Conservation (phyloP, 1,140 invertebrate species). For the Trypoxylus dichotomus region DNA sequence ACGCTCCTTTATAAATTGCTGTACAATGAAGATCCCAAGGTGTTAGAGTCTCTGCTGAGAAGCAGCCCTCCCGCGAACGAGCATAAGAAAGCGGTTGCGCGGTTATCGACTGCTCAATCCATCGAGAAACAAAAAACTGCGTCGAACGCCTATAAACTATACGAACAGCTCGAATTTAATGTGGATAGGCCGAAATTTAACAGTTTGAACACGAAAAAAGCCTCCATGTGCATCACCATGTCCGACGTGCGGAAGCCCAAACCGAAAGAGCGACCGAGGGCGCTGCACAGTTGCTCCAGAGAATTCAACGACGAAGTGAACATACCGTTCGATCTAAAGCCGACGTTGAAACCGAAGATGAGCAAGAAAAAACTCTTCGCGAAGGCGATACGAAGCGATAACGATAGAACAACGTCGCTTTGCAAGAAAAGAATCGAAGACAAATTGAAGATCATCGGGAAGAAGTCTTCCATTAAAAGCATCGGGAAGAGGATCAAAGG, state of each 20-base stretch:
- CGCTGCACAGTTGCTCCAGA: constrained; percentile 5
- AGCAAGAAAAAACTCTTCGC: neutral
- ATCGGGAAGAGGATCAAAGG: neutral
- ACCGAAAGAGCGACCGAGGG: neutral
- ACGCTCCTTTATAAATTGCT: constrained; percentile 39
- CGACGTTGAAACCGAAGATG: neutral
- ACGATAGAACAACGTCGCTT: neutral
- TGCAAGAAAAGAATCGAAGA: neutral
- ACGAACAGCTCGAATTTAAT: constrained; percentile 22
- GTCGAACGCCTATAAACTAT: constrained; percentile 27
- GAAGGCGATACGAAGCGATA: neutral
- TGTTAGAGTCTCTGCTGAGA: neutral
- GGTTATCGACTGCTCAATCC: neutral
- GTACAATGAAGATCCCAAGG: constrained; percentile 24
- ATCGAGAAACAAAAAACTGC: constrained; percentile 6
- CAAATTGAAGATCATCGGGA: neutral
- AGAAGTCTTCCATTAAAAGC: neutral
- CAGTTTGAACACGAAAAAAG: neutral
- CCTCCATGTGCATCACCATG: neutral
- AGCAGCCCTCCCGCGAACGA: neutral
- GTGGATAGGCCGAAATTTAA: neutral
- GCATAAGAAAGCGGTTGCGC: neutral
- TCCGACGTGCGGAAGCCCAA: neutral
- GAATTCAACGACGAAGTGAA: constrained; percentile 26
- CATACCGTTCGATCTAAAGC: neutral